A percentile compares a stretch with the other conserved stretches of the same genome.
These are phyloP conservation scores for Chitala chitala DNA, from an alignment of 2,113 vertebrate genomes.

Conservation along the genomic window DNA sequence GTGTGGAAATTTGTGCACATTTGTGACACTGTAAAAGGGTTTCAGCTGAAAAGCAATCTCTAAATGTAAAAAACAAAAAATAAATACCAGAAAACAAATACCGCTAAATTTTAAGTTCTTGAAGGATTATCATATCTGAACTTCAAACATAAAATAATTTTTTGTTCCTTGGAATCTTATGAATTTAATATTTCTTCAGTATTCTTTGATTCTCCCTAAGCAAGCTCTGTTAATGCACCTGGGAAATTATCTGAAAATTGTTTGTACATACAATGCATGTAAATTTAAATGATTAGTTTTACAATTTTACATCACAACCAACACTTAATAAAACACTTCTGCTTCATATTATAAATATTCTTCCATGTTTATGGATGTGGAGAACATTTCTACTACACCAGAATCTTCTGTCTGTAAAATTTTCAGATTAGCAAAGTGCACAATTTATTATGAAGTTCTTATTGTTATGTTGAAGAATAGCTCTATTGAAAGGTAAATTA, in stretches of 20 bases:
- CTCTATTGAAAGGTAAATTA: no score
- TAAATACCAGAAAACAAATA: not conserved
- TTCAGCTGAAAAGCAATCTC: not conserved
- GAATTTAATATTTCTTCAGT: not conserved
- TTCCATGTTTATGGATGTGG: not conserved
- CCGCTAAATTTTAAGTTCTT: not conserved
- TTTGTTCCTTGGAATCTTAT: not conserved
- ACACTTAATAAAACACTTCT: not conserved
- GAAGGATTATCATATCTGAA: not conserved
- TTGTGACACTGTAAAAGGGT: not conserved
- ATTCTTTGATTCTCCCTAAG: not conserved
- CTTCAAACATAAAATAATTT: not conserved
- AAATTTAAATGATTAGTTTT: not conserved
- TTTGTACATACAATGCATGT: not conserved
- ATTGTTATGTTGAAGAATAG: no score
- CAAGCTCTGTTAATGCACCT: no score
- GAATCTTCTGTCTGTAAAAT: no score
- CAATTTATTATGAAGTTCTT: no score
- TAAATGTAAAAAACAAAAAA: not conserved
- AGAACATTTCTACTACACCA: no score
- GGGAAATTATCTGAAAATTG: not conserved
- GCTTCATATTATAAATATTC: no score
- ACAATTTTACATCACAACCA: no score
- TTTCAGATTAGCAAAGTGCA: no score
- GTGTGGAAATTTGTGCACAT: not conserved